Conservation (phyloP, 1,140 invertebrate species). For the Hormaphis cornu region DNA sequence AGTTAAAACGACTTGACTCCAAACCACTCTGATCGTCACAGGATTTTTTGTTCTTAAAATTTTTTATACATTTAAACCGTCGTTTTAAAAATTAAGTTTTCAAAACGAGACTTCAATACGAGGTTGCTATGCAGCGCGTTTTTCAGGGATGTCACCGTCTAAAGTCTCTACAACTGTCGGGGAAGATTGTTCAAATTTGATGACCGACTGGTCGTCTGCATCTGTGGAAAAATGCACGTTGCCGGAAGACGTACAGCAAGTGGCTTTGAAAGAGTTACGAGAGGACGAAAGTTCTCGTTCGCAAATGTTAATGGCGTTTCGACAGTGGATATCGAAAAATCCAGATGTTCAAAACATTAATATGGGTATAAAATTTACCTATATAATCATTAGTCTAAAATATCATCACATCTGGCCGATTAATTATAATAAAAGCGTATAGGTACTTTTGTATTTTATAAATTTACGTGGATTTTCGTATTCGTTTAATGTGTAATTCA, state of each 20-base stretch:
- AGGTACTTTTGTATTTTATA: no score
- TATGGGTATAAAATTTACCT: conserved; percentile 46
- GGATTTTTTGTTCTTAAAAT: no score
- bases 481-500: no score
- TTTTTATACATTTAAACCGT: no score
- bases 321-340: conserved; percentile 59
- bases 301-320: conserved; percentile 52
- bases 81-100: no score
- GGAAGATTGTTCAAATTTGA: neutral
- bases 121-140: no score
- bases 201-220: neutral
- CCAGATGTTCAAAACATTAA: conserved; percentile 55
- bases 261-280: conserved; percentile 53
- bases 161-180: neutral
- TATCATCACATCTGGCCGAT: no score
- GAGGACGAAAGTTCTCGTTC: conserved; percentile 52
- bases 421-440: no score
- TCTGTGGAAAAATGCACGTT: conserved; percentile 35
- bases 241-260: conserved; percentile 43
- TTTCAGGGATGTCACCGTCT: neutral
- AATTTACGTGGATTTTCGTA: no score
- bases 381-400: neutral
- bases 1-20: no score
- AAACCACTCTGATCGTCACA: no score
- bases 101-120: no score